Evolutionary conservation across 30 jellyfish, hydroid and myxozoan genomes (phyloP).

Genomic region (Turritopsis dohrnii): DNA sequence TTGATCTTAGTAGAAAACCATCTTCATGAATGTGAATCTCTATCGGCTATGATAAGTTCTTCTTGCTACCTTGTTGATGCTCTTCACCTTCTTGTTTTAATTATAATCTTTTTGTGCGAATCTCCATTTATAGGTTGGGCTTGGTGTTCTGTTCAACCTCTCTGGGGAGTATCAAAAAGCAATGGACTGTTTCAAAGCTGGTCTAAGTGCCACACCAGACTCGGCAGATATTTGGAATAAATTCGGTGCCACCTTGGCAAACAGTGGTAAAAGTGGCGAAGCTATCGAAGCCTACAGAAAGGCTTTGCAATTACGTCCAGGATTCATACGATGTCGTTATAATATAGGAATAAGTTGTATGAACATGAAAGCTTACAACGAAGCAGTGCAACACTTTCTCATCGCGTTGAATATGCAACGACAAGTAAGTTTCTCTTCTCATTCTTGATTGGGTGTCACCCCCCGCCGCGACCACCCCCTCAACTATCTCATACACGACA

Average conservation of each 20-base stretch:
- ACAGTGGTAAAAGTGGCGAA: constrained; percentile 91
- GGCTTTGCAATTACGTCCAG: constrained; percentile 79
- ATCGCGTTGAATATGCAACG: constrained; percentile 83
- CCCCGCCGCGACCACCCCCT: background rate
- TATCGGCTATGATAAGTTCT: too few species aligned
- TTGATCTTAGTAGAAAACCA: background rate
- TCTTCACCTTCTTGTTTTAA: background rate
- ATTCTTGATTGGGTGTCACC: too few species aligned
- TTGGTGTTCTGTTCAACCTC: constrained; percentile 77
- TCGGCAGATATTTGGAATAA: constrained; percentile 83
- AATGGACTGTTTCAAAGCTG: constrained; percentile 84
- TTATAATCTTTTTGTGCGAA: background rate
- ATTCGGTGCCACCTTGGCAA: constrained; percentile 91
- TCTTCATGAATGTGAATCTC: background rate
- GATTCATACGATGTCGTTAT: constrained; percentile 81
- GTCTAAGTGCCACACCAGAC: constrained; percentile 66
- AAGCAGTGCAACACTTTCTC: constrained; percentile 82
- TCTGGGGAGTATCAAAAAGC: constrained; percentile 87
- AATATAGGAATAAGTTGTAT: constrained; percentile 91
- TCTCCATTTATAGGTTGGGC: constrained; percentile 59
- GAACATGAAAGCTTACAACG: constrained; percentile 64
- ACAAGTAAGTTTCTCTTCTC: constrained; percentile 56
- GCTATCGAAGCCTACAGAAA: constrained; percentile 84
- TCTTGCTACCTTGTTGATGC: background rate
- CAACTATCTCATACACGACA: background rate